Evolutionary conservation across 2,797 vertebrate species (phyloP).

Genomic region (Peromyscus aztecus): DNA sequence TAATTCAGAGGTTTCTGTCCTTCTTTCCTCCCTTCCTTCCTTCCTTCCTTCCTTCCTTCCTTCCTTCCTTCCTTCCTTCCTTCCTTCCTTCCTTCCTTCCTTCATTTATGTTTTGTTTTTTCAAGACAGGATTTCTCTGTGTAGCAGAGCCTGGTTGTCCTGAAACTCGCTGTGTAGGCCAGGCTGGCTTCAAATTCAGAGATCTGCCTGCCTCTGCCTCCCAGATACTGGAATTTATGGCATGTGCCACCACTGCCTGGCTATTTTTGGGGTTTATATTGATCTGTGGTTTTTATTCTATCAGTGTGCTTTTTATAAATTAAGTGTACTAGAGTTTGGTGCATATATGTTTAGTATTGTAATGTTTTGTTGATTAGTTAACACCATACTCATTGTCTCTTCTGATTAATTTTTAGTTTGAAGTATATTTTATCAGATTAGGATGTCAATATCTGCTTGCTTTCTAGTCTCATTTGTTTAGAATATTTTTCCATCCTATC

Average conservation of each 20-base stretch:
- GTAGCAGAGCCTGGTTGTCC: no score
- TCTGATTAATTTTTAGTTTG: background rate
- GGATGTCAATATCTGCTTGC: background rate
- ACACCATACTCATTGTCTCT: background rate
- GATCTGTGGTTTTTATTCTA: background rate
- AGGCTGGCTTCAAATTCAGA: no score
- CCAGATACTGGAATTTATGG: no score
- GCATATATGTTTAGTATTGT: background rate
- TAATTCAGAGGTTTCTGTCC: background rate
- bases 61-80: no score
- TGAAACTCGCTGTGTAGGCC: no score
- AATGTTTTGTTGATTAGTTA: background rate
- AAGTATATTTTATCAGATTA: background rate
- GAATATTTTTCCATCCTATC: background rate
- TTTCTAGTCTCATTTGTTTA: background rate
- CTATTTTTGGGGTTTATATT: background rate
- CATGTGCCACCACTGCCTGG: no score
- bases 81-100: no score
- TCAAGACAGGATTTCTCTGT: background rate
- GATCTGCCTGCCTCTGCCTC: no score
- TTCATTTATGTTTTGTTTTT: background rate
- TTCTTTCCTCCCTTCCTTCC: background rate
- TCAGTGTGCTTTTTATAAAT: background rate
- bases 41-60: no score
- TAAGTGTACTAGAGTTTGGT: background rate